Base-by-base conservation (phyloP, 2,797 vertebrate species). In the Myripristis murdjan region DNA sequence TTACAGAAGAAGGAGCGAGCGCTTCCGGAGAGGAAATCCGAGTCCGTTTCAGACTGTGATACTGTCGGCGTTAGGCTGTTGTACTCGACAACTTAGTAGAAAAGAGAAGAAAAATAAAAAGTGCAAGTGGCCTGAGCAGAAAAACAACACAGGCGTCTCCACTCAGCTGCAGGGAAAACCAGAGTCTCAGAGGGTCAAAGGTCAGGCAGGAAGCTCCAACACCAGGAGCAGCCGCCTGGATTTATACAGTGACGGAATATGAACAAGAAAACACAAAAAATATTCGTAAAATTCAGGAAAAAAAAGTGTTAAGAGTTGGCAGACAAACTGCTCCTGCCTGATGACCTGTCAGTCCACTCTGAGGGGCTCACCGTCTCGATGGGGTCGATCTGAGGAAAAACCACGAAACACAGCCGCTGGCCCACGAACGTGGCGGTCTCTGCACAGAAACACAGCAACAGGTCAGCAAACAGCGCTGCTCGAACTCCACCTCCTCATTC, bases 361-460 rank as follows among this genome's bases (percentile, higher is more conserved):
- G 87, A 83, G 37, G 92, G 79, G 2, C 84, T 79, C 4, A 87
- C 91, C 5, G 64, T 43, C 79, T 91, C 87, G 0, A 92, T 92
- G 0, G 91, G 90, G 56, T 91, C 93, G 7, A 93, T 75, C 88
- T 99, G 97, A 66, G 98, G 98, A 85, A 97, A 98, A 71, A 99
- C 97, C 84, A 99, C 97, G 18, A 96, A 99, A 83, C 97, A 99
- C 91, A 99, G 83, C 92, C 96, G 94, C 96, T 99, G 98, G 76
- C 97, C 97, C 91, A 96, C 95, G 76, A 89, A 93, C 0, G 97
- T 98, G 72, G 94, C 56, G 48, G 91, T 93, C 87, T 97, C 98
- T 99, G 93, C 79, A 88, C 63, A 62, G 18, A 62, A 43, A 65
- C n/a, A 48, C 12, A 18, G 18, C 31, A 37, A 49, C 9, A 37